Evolutionary conservation across 2,888 invertebrate species (phyloP), one percentile per base, ranked within the genome.

Genomic region (Pelosia muscerda): DNA sequence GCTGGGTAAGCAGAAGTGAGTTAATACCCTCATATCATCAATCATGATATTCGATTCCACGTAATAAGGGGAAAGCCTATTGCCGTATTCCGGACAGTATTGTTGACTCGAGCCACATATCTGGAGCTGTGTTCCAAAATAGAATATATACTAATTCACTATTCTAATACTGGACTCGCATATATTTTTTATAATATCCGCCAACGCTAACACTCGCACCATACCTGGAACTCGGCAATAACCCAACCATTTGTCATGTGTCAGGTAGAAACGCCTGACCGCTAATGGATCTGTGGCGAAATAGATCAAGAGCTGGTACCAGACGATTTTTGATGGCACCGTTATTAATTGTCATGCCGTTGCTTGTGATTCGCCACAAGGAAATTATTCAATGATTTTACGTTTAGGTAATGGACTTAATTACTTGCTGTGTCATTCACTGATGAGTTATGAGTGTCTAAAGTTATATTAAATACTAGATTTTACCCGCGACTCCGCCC

Each of bases 191-290:
- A 22, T 54, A 25, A 53, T 59, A 31, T 0, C 23, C 38, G 25
- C 54, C 26, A 13, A 4, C 26, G 55, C 71, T 63, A n/a, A 11
- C 28, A 65, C 23, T 71, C 31, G 55, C 53, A 68, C 72, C 75
- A 64, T 62, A 64, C 61, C 70, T 59, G 68, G 72, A 77, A 74
- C 77, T 77, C 72, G 55, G 75, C 78, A 65, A 81, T 82, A 83
- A 81, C 83, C 77, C 81, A 49, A 75, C 80, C 82, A 86, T 87
- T 86, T 83, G 86, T 86, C 86, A 85, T 66, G 75, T 81, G 85
- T 84, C 85, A 81, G 76, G 66, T 57, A 55, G 65, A 71, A 71
- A 66, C 65, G 72, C 72, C 82, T 81, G 78, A 76, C 81, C 78
- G 76, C 84, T 86, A 85, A 86, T 85, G 85, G 84, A 83, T 79